These are phyloP conservation scores for Tachysurus fulvidraco DNA, from an alignment of 2,113 vertebrate species.

Conservation along the genomic window DNA sequence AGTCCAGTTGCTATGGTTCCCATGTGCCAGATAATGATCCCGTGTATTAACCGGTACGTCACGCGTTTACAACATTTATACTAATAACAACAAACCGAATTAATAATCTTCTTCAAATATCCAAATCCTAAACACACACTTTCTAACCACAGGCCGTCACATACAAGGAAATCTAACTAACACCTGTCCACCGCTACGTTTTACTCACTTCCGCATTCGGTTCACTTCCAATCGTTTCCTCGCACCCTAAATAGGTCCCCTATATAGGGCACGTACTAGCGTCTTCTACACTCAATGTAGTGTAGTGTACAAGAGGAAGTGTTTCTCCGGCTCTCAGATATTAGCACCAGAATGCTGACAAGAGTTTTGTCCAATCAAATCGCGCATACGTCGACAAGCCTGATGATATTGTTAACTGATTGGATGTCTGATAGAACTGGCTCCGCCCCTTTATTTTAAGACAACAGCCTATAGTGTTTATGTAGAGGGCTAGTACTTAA, in stretches of 20 bases:
- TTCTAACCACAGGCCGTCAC: too few species aligned
- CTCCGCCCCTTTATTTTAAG: not conserved
- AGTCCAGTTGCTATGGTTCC: not conserved
- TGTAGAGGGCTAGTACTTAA: not conserved
- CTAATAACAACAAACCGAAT: not conserved
- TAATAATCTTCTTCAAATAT: not conserved
- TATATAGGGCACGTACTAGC: not conserved
- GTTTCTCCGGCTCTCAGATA: not conserved
- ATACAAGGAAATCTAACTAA: not conserved
- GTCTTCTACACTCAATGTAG: not conserved
- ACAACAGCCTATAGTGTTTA: not conserved
- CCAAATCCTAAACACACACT: not conserved
- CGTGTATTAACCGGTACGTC: not conserved
- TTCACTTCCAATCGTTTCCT: not conserved
- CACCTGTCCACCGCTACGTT: too few species aligned
- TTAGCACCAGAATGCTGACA: not conserved
- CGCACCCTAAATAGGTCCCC: not conserved
- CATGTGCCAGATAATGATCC: not conserved
- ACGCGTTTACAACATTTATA: not conserved
- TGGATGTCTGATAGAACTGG: not conserved
- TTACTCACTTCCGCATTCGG: not conserved
- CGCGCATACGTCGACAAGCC: not conserved
- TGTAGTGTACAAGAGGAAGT: not conserved
- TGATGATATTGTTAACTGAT: not conserved
- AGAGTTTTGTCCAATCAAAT: constrained; percentile 24